Conservation (phyloP, 2,888 invertebrate genomes). For the Reticulitermes lucifugus region DNA sequence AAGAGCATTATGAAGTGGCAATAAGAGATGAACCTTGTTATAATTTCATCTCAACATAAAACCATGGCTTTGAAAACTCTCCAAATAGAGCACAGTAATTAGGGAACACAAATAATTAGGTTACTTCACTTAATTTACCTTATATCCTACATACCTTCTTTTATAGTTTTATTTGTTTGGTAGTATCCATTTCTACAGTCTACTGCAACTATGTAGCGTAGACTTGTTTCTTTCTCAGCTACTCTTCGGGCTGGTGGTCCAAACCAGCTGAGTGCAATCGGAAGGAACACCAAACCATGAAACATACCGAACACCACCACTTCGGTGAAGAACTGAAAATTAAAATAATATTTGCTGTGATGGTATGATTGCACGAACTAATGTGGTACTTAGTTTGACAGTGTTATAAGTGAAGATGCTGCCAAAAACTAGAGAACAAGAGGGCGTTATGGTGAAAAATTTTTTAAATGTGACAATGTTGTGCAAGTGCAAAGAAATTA, state of each 20-base stretch:
- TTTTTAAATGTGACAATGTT: no score
- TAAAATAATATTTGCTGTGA: neutral
- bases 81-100: neutral
- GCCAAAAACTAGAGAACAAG: no score
- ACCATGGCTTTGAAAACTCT: neutral
- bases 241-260: constrained; percentile 59
- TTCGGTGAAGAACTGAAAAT: constrained; percentile 63
- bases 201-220: neutral
- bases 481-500: no score
- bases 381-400: no score
- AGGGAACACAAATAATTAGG: neutral
- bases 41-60: neutral
- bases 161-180: neutral
- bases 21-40: neutral
- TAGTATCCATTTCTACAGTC: neutral
- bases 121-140: neutral
- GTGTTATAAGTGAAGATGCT: no score
- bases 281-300: constrained; percentile 67
- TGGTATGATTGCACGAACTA: no score
- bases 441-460: no score
- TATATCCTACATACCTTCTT: neutral
- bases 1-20: neutral
- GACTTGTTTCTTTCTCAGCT: neutral
- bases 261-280: constrained; percentile 64
- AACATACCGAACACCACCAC: constrained; percentile 67